Evolutionary conservation across 2,888 invertebrate genomes (phyloP), one percentile per base, ranked within the genome.

Genomic region (Xanthostigma xanthostigma): DNA sequence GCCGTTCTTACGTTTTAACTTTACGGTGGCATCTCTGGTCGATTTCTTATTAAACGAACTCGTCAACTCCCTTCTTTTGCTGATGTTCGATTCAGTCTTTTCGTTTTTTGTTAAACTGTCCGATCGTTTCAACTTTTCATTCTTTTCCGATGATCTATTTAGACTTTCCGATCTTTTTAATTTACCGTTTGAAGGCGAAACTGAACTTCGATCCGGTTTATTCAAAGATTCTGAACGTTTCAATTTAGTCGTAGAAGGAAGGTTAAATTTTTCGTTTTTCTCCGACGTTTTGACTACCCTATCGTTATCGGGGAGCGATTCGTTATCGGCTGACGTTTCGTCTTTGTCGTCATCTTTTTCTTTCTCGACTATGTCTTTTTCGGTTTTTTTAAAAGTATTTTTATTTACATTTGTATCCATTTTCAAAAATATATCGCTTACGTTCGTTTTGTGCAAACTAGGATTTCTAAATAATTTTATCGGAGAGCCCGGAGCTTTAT

Each of bases 31-130:
- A 57, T 76, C 74, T 62, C 69, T 69, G 46, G 60, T 62, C 45
- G 62, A 61, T 45, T 70, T 66, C 56, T 70, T 67, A 46, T 69
- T 65, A 35, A 61, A 59, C 17, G 62, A 59, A 46, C 53, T 51
- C 58, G 59, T 56, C 47, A 70, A 63, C 54, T 82, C 82, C 41
- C 83, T 74, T 44, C 81, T 74, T 62, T 83, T 84, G 62, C 81
- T 83, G 54, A 83, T 76, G 67, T 86, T 86, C 65, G 81, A 81
- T 64, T 87, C 86, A 40, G 81, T 81, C 71, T 84, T 83, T 64
- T 84, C 84, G 54, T 75, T 79, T 65, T 83, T 83, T 46, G 79
- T 79, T 54, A 83, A 63, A 48, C 78, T 78, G 52, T 78, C 78
- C 0, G 75, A 74, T n/a, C 78, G 66, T 54, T 76, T 76, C 35